Base-by-base conservation (phyloP, 2,888 invertebrate genomes). In the Dioctria linearis region DNA sequence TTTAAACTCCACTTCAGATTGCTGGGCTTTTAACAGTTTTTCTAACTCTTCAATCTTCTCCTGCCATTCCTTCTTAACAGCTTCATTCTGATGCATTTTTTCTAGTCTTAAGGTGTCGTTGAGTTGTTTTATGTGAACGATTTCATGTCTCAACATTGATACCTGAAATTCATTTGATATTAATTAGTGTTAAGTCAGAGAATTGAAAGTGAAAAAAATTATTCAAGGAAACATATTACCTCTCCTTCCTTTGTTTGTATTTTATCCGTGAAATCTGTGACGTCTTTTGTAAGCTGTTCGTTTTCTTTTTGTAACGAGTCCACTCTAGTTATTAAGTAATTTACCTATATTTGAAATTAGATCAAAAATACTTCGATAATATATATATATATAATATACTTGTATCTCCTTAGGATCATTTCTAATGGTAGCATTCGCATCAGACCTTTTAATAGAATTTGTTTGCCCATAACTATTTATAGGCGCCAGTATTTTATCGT, bases 221-320 rank as follows among this genome's bases (percentile, higher is more conserved):
- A 39, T n/a, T 59, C 4, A 13, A 73, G 9, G 4, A 66, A 43
- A n/a, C 2, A 13, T 59, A 13, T 42, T 80, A 82, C 83, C 42
- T 84, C 84, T 4, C 84, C 84, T 11, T 84, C 83, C 76, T 83
- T 84, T 3, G 83, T 82, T 78, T 83, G 83, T 49, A 83, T 81
- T 78, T 82, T 82, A 49, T 84, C 82, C 65, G 73, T 80, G 9
- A 82, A 61, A 8, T 82, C 79, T 4, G 61, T 46, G 37, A 71
- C 49, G 46, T 82, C 81, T 37, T 79, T 78, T 54, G 81, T 43
- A 0, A 84, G 63, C 43, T 82, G 80, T 40, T 83, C 80, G 61
- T 81, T 82, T 67, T 83, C 80, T 57, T 81, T 80, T 63, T 80
- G 76, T 4, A 78, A 54, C 3, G 25, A 9, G 13, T 63, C 71